Evolutionary conservation across 2,888 invertebrate genomes (phyloP).

Genomic region (Chalcis sispes): DNA sequence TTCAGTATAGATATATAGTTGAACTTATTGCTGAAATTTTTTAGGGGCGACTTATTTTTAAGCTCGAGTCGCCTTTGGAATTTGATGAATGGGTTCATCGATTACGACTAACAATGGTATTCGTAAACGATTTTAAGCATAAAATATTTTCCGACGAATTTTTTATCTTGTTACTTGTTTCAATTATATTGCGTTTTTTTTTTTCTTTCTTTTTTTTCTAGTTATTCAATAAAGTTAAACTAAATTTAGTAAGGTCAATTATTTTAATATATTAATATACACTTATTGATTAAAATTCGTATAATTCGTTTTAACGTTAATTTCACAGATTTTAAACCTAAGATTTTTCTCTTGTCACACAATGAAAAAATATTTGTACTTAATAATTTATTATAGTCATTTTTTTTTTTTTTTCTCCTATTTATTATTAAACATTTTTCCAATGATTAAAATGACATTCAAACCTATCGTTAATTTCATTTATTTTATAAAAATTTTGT

Average conservation of each 20-base stretch:
- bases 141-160: background rate
- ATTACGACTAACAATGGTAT: conserved; percentile 6
- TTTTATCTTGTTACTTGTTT: background rate
- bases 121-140: background rate
- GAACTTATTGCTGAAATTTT: conserved; percentile 15
- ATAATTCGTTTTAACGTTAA: background rate
- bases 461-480: background rate
- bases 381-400: background rate
- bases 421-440: background rate
- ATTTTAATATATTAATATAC: background rate
- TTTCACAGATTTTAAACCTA: conserved; percentile 3
- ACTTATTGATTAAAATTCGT: background rate
- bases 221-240: background rate
- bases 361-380: conserved; percentile 33
- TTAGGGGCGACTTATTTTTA: no score
- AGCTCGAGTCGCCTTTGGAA: background rate
- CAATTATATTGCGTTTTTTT: background rate
- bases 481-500: no score
- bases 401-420: background rate
- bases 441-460: background rate
- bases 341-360: conserved; percentile 1
- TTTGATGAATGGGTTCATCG: conserved; percentile 6
- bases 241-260: background rate
- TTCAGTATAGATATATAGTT: background rate
- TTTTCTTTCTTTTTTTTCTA: background rate